Conservation (phyloP, 2,797 vertebrate genomes). For the Lerista edwardsae region DNA sequence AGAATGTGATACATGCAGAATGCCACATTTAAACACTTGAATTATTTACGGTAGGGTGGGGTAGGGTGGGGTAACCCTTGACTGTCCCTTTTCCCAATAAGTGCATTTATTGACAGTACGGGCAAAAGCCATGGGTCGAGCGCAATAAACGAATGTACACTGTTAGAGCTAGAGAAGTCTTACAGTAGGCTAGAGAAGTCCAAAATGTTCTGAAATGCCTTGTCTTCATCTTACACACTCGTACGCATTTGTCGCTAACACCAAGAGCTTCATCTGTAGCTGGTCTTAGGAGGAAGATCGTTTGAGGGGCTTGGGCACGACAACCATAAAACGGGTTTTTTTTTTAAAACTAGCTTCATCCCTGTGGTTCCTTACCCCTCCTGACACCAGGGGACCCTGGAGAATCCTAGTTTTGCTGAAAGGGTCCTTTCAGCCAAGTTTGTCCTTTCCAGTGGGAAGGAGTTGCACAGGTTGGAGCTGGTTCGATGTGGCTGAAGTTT, state of each 20-base stretch:
- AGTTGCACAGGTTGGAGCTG: not conserved
- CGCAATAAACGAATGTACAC: slow-evolving; percentile 66
- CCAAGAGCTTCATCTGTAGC: not conserved
- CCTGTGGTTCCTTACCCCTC: not conserved
- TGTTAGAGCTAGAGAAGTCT: slow-evolving; percentile 62
- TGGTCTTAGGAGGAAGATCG: not conserved
- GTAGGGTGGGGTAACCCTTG: slow-evolving; percentile 41
- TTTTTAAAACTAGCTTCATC: not conserved
- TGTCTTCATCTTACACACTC: slow-evolving; percentile 52
- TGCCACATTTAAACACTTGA: slow-evolving; percentile 83
- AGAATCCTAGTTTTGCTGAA: not conserved
- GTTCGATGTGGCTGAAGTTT: not conserved
- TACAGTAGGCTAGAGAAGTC: slow-evolving; percentile 44
- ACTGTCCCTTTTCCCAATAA: slow-evolving; percentile 60
- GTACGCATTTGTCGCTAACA: not conserved
- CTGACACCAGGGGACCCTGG: not conserved
- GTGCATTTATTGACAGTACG: slow-evolving; percentile 75
- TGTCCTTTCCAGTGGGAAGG: not conserved
- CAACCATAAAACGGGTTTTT: not conserved
- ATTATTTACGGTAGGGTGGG: slow-evolving; percentile 69
- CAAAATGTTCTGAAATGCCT: slow-evolving; percentile 42
- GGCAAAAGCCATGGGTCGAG: slow-evolving; percentile 67
- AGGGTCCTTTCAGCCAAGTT: not conserved
- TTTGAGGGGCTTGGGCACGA: not conserved
- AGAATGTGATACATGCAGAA: slow-evolving; percentile 83